Percentiles rank a stretch among this genome's conserved stretches.
These are phyloP conservation scores for Eumacrocentrus americanus DNA, from an alignment of 2,888 invertebrate genomes.

Conservation along the genomic window DNA sequence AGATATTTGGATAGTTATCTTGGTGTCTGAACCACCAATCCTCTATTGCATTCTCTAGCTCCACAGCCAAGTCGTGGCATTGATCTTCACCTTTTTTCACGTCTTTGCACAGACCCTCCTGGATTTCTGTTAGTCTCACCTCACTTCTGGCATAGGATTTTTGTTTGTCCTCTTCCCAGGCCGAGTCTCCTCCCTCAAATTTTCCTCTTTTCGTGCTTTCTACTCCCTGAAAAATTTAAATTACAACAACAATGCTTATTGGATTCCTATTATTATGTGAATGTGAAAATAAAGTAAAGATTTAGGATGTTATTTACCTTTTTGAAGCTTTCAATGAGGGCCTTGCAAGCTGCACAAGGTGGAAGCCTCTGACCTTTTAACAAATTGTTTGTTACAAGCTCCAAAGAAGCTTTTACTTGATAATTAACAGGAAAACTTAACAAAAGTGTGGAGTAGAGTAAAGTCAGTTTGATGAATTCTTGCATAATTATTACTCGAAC, in stretches of 20 bases:
- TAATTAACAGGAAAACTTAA: slow-evolving; percentile 27
- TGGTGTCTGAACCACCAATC: slow-evolving; percentile 86
- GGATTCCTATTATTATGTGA: too few relatives aligned
- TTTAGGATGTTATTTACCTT: slow-evolving; percentile 58
- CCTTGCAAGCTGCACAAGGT: slow-evolving; percentile 79
- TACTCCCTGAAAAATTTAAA: slow-evolving; percentile 74
- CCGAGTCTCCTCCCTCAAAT: slow-evolving; percentile 91
- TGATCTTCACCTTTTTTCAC: slow-evolving; percentile 74
- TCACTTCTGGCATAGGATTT: slow-evolving; percentile 85
- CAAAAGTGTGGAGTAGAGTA: slow-evolving; percentile 32
- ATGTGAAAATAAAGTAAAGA: too few relatives aligned
- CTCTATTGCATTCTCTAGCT: slow-evolving; percentile 81
- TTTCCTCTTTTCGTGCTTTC: slow-evolving; percentile 83
- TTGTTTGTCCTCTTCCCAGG: slow-evolving; percentile 90
- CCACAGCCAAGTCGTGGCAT: slow-evolving; percentile 85
- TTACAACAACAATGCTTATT: too few relatives aligned
- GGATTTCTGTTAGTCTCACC: slow-evolving; percentile 88
- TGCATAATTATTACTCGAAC: slow-evolving; percentile 38
- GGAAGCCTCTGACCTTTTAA: slow-evolving; percentile 66
- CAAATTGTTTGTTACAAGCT: slow-evolving; percentile 47
- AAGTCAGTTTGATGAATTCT: slow-evolving; percentile 22
- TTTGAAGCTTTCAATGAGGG: slow-evolving; percentile 77
- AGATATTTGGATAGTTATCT: slow-evolving; percentile 68
- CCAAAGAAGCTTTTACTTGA: slow-evolving; percentile 26
- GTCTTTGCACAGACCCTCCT: slow-evolving; percentile 84